Evolutionary conservation across 2,888 invertebrate species (phyloP).

Genomic region (Drosophila stalkeri): DNA sequence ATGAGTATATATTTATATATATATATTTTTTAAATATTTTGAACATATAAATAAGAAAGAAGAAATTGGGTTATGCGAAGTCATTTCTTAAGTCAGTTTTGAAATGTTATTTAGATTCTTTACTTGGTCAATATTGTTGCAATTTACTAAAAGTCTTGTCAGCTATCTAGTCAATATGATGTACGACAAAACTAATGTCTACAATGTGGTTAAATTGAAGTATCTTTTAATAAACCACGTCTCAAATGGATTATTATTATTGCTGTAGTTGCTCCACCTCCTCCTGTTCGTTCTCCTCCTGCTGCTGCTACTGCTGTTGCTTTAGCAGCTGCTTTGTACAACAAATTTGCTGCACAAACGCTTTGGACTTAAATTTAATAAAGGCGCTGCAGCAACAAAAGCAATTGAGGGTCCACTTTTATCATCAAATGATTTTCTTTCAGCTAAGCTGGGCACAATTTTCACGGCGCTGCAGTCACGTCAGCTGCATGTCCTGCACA

Average conservation of each 20-base stretch:
- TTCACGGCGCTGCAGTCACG: conserved; percentile 61
- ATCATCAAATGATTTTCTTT: conserved; percentile 74
- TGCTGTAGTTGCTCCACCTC: neutral
- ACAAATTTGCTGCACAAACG: conserved; percentile 44
- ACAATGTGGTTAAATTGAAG: conserved; percentile 20
- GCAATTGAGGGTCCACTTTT: conserved; percentile 77
- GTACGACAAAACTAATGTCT: neutral
- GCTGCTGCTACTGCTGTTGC: neutral
- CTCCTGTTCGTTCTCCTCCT: neutral
- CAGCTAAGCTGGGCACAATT: conserved; percentile 66
- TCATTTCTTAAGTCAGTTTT: too few species aligned
- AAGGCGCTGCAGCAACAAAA: conserved; percentile 45
- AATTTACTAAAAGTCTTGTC: neutral
- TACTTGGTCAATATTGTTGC: too few species aligned
- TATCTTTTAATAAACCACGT: conserved; percentile 44
- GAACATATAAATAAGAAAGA: too few species aligned
- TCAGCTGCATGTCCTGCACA: conserved; percentile 34
- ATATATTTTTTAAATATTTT: too few species aligned
- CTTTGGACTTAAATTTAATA: conserved; percentile 67
- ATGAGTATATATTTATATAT: too few species aligned
- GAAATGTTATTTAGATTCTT: too few species aligned
- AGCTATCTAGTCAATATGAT: neutral
- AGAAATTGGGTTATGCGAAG: too few species aligned
- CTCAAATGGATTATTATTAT: conserved; percentile 56
- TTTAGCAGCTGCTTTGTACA: conserved; percentile 34